A percentile compares a stretch with the other conserved stretches of the same genome.
These are phyloP conservation scores for Passer domesticus DNA, from an alignment of 2,113 vertebrate genomes.

Conservation along the genomic window DNA sequence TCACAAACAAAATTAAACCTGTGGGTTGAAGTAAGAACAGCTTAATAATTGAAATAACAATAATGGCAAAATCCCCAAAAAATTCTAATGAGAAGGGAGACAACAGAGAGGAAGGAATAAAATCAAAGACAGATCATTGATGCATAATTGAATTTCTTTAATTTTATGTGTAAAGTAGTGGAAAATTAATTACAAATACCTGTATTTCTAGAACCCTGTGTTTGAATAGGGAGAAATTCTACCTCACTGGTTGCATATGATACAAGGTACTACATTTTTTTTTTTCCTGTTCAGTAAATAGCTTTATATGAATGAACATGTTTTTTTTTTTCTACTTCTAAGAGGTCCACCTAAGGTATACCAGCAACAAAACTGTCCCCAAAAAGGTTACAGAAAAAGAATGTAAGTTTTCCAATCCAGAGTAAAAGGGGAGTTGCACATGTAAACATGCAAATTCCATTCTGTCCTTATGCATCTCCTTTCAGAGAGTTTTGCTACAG, in stretches of 20 bases:
- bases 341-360: neutral
- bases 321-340: neutral
- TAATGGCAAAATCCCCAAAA: fast-evolving
- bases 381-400: neutral
- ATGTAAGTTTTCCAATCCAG: neutral
- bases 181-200: neutral
- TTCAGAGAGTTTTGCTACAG: neutral
- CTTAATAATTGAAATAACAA: neutral
- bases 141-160: neutral
- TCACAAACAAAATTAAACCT: neutral
- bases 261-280: neutral
- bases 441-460: neutral
- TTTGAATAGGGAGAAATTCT: neutral
- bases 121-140: neutral
- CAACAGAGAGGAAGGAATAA: neutral
- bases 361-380: neutral
- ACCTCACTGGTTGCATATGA: neutral
- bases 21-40: neutral
- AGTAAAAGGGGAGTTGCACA: neutral
- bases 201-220: neutral
- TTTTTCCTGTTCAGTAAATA: neutral
- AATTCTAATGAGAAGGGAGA: neutral
- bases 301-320: neutral
- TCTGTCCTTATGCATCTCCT: neutral
- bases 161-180: neutral